Base-by-base conservation (phyloP, 2,888 invertebrate species). In the Volucella inflata region DNA sequence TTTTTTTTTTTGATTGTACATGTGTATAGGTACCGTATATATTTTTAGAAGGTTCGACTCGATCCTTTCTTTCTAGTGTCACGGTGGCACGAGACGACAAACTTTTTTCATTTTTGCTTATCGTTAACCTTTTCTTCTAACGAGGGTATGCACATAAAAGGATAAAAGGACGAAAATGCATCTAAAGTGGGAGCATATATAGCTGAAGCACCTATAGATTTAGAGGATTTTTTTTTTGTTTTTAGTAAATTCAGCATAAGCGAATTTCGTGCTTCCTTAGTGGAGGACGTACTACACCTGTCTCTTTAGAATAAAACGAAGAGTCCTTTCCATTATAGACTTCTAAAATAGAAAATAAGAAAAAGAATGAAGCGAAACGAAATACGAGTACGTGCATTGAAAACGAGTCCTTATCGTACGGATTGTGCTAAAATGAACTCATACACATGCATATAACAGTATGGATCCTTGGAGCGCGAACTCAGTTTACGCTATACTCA, bases 361-460 rank as follows among this genome's bases (percentile, higher is more conserved):
- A 14, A 62, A 21, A 62, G 40, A 30, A 60, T 30, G n/a, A 17
- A 51, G 10, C 8, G 17, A 50, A 81, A 53, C 60, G 36, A 67
- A 81, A 51, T 71, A 83, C 78, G 67, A 81, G 44, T 71, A 83
- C 78, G 67, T 83, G 78, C 64, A 74, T 40, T 9, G 64, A 65
- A 48, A 62, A 70, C 60, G 59, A 53, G 70, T 79, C 65, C 72
- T 75, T 79, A 75, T 78, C 68, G 64, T 53, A 53, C 30, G 65
- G 53, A 84, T 70, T 79, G 64, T 53, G 57, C 51, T 46, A 79
- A 62, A 40, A 50, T 42, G 14, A 60, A n/a, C 53, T 44, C 36
- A 77, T 30, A 57, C 50, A 10, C 42, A 42, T 38, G 12, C 16
- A 1, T 11, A n/a, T 21, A 40, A 9, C 48, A 53, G 42, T 48